Evolutionary conservation across 2,797 vertebrate species (phyloP).

Genomic region (Champsocephalus gunnari): DNA sequence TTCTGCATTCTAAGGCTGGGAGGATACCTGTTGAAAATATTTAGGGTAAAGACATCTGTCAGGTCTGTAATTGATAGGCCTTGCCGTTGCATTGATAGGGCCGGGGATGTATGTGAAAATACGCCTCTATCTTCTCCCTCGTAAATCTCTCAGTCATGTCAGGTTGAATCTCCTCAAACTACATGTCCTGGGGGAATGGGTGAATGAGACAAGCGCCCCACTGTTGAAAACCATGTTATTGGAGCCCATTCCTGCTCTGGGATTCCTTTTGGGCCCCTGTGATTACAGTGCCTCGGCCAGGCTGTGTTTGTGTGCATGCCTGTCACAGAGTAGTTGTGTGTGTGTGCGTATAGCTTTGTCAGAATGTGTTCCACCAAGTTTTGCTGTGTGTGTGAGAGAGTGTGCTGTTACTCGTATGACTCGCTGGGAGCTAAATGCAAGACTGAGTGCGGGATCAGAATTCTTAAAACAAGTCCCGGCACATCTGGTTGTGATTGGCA

Average conservation of each 20-base stretch:
- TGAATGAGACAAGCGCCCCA: conserved; percentile 56
- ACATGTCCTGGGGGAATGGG: conserved; percentile 56
- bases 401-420: conserved; percentile 39
- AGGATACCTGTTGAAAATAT: conserved; percentile 49
- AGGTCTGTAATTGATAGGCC: conserved; percentile 64
- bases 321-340: conserved; percentile 24
- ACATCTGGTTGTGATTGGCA: conserved; percentile 85
- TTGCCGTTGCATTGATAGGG: conserved; percentile 46
- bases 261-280: conserved; percentile 67
- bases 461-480: conserved; percentile 73
- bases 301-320: conserved; percentile 40
- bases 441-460: conserved; percentile 54
- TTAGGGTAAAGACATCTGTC: conserved; percentile 35
- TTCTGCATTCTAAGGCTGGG: conserved; percentile 36
- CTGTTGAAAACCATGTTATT: conserved; percentile 73
- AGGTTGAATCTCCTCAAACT: conserved; percentile 70
- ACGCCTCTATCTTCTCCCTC: conserved; percentile 58
- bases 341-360: not conserved
- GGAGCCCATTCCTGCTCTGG: conserved; percentile 64
- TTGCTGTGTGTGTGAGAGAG: conserved; percentile 8
- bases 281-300: conserved; percentile 65
- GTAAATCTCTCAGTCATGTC: conserved; percentile 70
- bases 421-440: conserved; percentile 37
- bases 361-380: no score
- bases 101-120: conserved; percentile 54